These are phyloP conservation scores for Apteryx mantelli DNA, from an alignment of 2,113 vertebrate genomes.

Conservation along the genomic window DNA sequence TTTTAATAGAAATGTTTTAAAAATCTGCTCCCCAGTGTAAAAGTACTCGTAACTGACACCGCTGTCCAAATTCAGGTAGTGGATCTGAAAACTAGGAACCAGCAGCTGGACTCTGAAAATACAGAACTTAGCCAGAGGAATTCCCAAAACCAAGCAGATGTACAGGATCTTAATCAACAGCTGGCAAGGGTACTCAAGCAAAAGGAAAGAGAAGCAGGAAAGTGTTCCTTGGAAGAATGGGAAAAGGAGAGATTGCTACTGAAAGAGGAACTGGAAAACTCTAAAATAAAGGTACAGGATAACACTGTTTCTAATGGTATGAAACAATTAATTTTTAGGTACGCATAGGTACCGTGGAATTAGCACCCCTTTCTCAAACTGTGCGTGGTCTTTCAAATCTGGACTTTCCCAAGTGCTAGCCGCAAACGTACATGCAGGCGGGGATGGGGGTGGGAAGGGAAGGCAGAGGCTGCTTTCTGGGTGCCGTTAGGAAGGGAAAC, in stretches of 20 bases:
- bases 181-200: slow-evolving; percentile 77
- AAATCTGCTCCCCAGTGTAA: not conserved
- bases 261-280: slow-evolving; percentile 75
- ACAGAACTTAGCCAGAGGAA: slow-evolving; percentile 81
- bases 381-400: not conserved
- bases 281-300: slow-evolving; percentile 65
- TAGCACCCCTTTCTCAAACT: not conserved
- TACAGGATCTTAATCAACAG: slow-evolving; percentile 80
- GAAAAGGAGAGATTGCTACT: slow-evolving; percentile 64
- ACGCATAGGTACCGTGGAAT: not conserved
- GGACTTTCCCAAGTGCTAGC: not conserved
- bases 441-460: not conserved
- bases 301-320: accelerated
- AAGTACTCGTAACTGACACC: not conserved
- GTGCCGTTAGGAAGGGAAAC: not conserved
- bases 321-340: accelerated
- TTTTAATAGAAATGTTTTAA: not conserved
- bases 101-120: slow-evolving; percentile 86
- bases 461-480: not conserved
- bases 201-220: slow-evolving; percentile 62
- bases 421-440: accelerated
- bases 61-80: slow-evolving; percentile 77
- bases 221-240: slow-evolving; percentile 61
- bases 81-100: slow-evolving; percentile 83
- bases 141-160: slow-evolving; percentile 76